Conservation (phyloP, 2,797 vertebrate genomes). For the Brachymystax lenok region DNA sequence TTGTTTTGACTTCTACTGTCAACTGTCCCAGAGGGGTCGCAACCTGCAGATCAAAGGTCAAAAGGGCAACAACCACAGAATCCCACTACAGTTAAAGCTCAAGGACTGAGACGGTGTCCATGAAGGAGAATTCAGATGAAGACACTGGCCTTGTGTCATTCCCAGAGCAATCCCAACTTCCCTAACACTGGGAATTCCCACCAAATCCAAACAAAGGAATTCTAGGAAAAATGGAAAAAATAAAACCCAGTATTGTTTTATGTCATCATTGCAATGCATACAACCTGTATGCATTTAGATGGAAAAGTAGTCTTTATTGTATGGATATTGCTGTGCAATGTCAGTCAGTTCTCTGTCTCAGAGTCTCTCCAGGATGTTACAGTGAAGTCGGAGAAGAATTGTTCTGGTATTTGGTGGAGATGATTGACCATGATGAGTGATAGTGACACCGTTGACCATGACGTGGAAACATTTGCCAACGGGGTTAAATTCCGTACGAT, state of each 20-base stretch:
- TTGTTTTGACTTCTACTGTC: slow-evolving; percentile 48
- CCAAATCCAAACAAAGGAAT: neutral
- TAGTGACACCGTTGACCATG: slow-evolving; percentile 28
- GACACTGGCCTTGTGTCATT: slow-evolving; percentile 37
- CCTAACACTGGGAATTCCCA: slow-evolving; percentile 1
- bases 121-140: slow-evolving; percentile 34
- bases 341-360: slow-evolving; percentile 50
- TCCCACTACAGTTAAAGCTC: slow-evolving; percentile 46
- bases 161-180: slow-evolving; percentile 1
- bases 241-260: slow-evolving; percentile 47
- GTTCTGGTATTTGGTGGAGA: slow-evolving; percentile 52
- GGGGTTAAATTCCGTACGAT: slow-evolving; percentile 56
- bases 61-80: slow-evolving; percentile 50
- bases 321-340: slow-evolving; percentile 65
- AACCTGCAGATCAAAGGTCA: slow-evolving; percentile 64
- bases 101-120: slow-evolving; percentile 34
- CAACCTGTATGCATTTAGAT: slow-evolving; percentile 47
- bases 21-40: slow-evolving; percentile 55
- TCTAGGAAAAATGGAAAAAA: slow-evolving; percentile 3
- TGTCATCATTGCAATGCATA: slow-evolving; percentile 50
- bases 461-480: slow-evolving; percentile 36
- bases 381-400: slow-evolving; percentile 57
- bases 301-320: slow-evolving; percentile 48
- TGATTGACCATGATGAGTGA: slow-evolving; percentile 1
- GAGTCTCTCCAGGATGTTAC: slow-evolving; percentile 44